These are phyloP conservation scores for Xylocopa sonorina DNA, from an alignment of 1,140 invertebrate species.

Conservation along the genomic window DNA sequence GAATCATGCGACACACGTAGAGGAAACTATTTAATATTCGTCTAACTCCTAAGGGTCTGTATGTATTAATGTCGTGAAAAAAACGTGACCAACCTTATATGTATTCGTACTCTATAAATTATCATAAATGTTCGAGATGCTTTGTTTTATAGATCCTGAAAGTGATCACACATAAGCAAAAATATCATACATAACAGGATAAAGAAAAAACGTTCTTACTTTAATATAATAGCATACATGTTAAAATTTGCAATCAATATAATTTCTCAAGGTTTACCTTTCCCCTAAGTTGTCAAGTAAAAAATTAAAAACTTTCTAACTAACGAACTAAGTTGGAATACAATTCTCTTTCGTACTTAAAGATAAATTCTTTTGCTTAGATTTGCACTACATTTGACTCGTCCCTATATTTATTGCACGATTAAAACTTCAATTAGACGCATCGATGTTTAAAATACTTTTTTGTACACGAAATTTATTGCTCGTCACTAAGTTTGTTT, in stretches of 20 bases:
- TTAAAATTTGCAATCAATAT: too few species aligned
- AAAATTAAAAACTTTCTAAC: too few species aligned
- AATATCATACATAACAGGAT: too few species aligned
- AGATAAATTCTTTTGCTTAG: too few species aligned
- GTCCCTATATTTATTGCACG: neutral
- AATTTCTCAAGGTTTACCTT: too few species aligned
- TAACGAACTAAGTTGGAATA: too few species aligned
- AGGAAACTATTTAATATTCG: conserved; percentile 51
- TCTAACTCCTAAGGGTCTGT: conserved; percentile 28
- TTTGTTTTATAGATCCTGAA: conserved; percentile 1
- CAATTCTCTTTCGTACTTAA: too few species aligned
- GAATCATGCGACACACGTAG: conserved; percentile 10
- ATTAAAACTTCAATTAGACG: neutral
- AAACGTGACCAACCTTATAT: conserved; percentile 44
- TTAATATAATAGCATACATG: too few species aligned
- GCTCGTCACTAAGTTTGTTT: neutral
- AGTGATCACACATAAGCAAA: too few species aligned
- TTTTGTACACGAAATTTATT: neutral
- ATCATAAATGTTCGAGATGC: neutral
- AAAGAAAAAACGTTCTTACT: too few species aligned
- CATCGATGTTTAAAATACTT: neutral
- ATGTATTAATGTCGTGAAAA: conserved; percentile 7
- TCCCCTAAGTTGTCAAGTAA: too few species aligned
- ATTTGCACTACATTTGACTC: too few species aligned
- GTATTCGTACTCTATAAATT: neutral